Evolutionary conservation across 1,140 invertebrate species (phyloP), one percentile per base, ranked within the genome.

Genomic region (Cherax destructor): DNA sequence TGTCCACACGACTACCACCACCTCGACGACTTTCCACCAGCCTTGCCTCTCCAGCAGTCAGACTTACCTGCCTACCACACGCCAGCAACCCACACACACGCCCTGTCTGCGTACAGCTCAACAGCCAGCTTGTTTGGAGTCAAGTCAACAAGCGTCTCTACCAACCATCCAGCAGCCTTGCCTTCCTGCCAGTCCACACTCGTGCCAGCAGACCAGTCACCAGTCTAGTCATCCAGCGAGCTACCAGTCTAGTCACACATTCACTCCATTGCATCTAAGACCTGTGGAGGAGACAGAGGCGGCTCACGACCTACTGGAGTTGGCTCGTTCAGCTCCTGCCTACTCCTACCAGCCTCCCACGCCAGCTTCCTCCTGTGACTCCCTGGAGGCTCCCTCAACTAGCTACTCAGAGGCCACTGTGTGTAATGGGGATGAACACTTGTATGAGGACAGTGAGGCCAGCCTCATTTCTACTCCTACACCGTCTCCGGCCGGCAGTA

Each of bases 391-490:
- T 65, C 69, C 88, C 30, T 65, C n/a, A 50, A 88, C 69, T 69
- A 87, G 85, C 77, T 87, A 86, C 72, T 52, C 85, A 7, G 86
- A 88, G 49, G 56, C 78, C n/a, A 65, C 78, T 13, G 10, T 79
- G 4, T 41, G 47, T 24, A 56, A 77, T 0, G 89, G 59, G 95
- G 83, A 96, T 96, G 0, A 96, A 96, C 11, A 91, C 95, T 93
- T 93, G 92, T 47, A 93, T 94, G 52, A 94, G 94, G 9, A 94
- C 94, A 24, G 92, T 94, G 7, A 61, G 91, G 76, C 69, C n/a
- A 92, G 85, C 13, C 88, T 85, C 41, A 88, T 88, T 16, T 65
- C 88, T 9, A 90, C 92, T 16, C 92, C 92, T 13, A 86, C 92
- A 65, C 92, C 92, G 18, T 93, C 92, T 41, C 92, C 92, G 10